Evolutionary conservation across 2,797 vertebrate species (phyloP).

Genomic region (Ceryle rudis): DNA sequence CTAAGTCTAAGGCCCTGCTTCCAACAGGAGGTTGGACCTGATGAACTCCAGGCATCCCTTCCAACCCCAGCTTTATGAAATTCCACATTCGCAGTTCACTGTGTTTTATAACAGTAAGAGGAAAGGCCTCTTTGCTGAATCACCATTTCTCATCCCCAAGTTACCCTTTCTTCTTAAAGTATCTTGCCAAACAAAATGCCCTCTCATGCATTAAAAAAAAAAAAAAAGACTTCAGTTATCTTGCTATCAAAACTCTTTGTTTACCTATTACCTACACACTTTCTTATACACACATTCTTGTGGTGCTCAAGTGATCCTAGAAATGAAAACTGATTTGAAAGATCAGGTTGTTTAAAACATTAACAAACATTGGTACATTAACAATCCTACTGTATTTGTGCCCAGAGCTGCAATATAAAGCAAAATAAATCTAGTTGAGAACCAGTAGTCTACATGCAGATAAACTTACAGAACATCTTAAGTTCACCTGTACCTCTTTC

Average conservation of each 20-base stretch:
- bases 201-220: not conserved
- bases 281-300: conserved; percentile 33
- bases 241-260: not conserved
- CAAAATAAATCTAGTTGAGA: conserved; percentile 21
- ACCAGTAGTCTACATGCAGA: not conserved
- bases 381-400: conserved; percentile 20
- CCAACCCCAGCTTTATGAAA: not conserved
- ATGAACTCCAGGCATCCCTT: not conserved
- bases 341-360: not conserved
- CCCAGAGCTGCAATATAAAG: conserved; percentile 34
- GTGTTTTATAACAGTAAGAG: not conserved
- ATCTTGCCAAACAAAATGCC: not conserved
- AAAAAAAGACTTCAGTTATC: not conserved
- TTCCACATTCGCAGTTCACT: not conserved
- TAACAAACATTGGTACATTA: conserved; percentile 5
- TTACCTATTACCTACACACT: not conserved
- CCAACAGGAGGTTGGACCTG: not conserved
- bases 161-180: conserved; percentile 3
- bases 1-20: not conserved
- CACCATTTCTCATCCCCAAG: conserved; percentile 6
- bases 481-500: not conserved
- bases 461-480: not conserved
- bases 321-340: conserved; percentile 38
- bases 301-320: not conserved
- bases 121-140: conserved; percentile 36